Base-by-base conservation (phyloP, 2,797 vertebrate genomes). In the Tenualosa ilisha region DNA sequence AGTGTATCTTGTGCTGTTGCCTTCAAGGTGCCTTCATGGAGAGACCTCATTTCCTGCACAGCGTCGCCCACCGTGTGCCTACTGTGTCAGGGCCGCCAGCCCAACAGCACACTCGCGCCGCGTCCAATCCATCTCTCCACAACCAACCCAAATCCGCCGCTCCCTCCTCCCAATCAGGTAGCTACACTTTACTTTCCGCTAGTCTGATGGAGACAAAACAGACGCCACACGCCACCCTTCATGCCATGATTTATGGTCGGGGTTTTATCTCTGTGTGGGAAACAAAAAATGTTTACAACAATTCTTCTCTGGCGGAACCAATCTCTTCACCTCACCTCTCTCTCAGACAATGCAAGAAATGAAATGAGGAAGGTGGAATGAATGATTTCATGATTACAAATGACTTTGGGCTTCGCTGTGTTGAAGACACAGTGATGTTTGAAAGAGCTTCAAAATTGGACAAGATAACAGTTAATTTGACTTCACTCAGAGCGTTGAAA, bases 11-110 rank as follows among this genome's bases (percentile, higher is more conserved):
- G 72, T 79, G 72, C 56, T 87, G 6, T 83, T 83, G 43, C 85
- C 81, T 65, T 91, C 90, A 92, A 99, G 98, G 98, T 94, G 96
- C 98, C 89, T 99, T 99, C 94, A 98, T 99, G 97, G 98, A 99
- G 93, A 98, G 97, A 91, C 98, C 98, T 6, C 97, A 96, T 87
- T 96, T 91, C 89, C 92, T 99, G 89, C 96, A 96, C 93, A 95
- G 89, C 89, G 94, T 95, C 68, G 91, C 94, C 87, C 97, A 95
- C 87, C 90, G 95, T 0, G 86, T 91, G 72, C 96, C 96, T 20
- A 93, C 97, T 86, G 94, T 94, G 50, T 96, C 97, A 85, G 96
- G 92, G 93, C 95, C 96, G 87, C 93, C 95, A 40, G 92, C 96
- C 51, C 95, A 90, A 83, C 90, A 90, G 83, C 90, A 89, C 59